Evolutionary conservation across 2,797 vertebrate species (phyloP).

Genomic region (Myotis vivesi): DNA sequence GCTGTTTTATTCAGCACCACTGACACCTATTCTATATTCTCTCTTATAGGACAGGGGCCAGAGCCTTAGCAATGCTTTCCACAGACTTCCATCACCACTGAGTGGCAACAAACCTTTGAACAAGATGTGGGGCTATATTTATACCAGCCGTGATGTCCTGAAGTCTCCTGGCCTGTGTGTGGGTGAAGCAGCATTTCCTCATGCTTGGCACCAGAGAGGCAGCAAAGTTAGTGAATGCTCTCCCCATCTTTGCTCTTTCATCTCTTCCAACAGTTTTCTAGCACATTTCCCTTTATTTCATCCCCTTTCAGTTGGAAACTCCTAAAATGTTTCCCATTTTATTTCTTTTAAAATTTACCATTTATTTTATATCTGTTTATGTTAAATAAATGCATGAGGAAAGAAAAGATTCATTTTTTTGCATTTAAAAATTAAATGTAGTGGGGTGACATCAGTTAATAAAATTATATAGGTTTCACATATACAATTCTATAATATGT

Average conservation of each 20-base stretch:
- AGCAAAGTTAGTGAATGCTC: background rate
- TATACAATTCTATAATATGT: background rate
- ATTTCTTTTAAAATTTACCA: background rate
- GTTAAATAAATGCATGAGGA: background rate
- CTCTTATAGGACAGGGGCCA: background rate
- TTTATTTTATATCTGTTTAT: background rate
- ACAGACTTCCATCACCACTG: background rate
- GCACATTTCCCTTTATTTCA: background rate
- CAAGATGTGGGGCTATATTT: background rate
- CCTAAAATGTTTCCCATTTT: background rate
- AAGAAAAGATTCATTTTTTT: background rate
- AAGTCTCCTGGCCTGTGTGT: background rate
- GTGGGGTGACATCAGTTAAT: background rate
- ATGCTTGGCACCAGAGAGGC: background rate
- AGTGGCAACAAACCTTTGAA: background rate
- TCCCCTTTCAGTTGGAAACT: background rate
- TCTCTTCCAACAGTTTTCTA: background rate
- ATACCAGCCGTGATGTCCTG: background rate
- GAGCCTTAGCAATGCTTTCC: background rate
- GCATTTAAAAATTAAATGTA: background rate
- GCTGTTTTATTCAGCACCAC: no score
- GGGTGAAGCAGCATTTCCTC: background rate
- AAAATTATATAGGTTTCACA: background rate
- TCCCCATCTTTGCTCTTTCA: background rate
- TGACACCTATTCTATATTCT: background rate